Evolutionary conservation across 2,113 vertebrate genomes (phyloP).

Genomic region (Dromaius novaehollandiae): DNA sequence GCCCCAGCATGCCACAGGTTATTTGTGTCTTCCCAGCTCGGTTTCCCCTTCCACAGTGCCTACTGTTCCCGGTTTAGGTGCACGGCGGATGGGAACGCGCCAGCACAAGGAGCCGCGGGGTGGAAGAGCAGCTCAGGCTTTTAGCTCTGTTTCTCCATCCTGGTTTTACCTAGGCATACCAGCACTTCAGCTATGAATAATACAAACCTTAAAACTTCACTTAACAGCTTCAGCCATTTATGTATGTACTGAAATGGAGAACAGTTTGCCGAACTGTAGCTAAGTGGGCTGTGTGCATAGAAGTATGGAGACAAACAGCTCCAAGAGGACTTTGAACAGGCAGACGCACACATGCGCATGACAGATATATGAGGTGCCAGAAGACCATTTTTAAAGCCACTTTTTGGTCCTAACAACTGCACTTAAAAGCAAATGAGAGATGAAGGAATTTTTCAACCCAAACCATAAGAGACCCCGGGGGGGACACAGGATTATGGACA

Average conservation of each 20-base stretch:
- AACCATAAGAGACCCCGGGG: constrained; percentile 50
- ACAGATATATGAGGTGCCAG: background rate
- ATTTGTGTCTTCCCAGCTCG: background rate
- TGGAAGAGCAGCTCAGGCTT: background rate
- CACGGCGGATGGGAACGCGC: background rate
- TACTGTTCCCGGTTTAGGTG: background rate
- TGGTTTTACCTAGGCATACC: background rate
- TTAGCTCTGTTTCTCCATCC: background rate
- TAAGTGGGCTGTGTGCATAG: background rate
- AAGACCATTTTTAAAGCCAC: background rate
- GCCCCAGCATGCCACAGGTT: too few relatives aligned
- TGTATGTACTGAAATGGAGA: background rate
- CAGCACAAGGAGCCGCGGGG: background rate
- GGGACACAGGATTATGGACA: constrained; percentile 61
- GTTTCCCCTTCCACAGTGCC: background rate
- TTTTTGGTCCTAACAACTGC: background rate
- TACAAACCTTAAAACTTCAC: background rate
- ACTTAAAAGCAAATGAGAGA: constrained; percentile 30
- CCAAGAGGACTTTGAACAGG: background rate
- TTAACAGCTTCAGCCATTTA: background rate
- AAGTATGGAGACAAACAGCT: accelerated
- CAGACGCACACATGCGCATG: accelerated
- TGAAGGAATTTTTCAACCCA: constrained; percentile 65
- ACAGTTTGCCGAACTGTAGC: accelerated
- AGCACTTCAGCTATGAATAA: background rate